Conservation (phyloP, 2,888 invertebrate species). For the Marronus borbonicus region DNA sequence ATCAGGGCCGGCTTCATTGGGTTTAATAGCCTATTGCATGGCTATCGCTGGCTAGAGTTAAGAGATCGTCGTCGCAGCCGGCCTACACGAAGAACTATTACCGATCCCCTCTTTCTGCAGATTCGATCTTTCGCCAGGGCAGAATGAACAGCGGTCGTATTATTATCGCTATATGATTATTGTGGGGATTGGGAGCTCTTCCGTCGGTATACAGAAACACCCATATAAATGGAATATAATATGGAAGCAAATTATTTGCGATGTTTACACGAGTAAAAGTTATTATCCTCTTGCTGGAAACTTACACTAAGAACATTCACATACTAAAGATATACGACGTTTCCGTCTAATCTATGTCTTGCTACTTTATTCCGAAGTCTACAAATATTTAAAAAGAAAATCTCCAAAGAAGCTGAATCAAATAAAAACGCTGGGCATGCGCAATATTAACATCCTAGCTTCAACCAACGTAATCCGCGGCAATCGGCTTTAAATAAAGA, state of each 20-base stretch:
- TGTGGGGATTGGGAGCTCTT: slow-evolving; percentile 8
- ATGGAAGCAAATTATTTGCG: background rate
- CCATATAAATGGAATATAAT: background rate
- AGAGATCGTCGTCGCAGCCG: slow-evolving; percentile 63
- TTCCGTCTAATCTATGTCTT: too few relatives aligned
- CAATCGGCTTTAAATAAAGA: too few relatives aligned
- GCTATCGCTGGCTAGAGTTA: slow-evolving; percentile 65
- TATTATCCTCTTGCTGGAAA: background rate
- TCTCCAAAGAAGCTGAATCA: too few relatives aligned
- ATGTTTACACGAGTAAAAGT: background rate
- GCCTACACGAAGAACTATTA: slow-evolving; percentile 63
- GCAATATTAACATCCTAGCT: too few relatives aligned
- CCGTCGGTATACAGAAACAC: background rate
- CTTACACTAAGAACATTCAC: too few relatives aligned
- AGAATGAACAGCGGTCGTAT: slow-evolving; percentile 50
- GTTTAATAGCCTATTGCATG: slow-evolving; percentile 65
- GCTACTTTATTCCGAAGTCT: too few relatives aligned
- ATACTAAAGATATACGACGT: too few relatives aligned
- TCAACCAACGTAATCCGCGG: too few relatives aligned
- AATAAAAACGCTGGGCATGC: too few relatives aligned
- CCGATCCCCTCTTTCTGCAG: slow-evolving; percentile 50
- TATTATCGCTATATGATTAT: slow-evolving; percentile 51
- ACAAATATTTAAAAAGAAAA: too few relatives aligned
- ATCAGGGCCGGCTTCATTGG: slow-evolving; percentile 62
- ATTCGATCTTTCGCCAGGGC: slow-evolving; percentile 44